Base-by-base conservation (phyloP, 1,140 invertebrate genomes). In the Scaptomyza montana region DNA sequence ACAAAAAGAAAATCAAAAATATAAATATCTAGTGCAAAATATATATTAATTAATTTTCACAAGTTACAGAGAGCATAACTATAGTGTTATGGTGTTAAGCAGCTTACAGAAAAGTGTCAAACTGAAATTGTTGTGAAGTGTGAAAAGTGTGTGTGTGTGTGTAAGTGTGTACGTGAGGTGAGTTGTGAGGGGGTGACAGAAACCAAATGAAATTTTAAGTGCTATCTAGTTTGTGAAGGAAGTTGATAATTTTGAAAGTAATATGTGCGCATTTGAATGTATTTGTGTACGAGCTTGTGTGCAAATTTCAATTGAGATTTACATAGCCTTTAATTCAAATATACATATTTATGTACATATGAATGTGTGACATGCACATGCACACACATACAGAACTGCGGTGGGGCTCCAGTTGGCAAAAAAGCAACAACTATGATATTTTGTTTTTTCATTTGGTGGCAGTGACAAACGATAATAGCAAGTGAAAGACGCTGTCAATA, bases 221-320 rank as follows among this genome's bases (percentile, higher is more conserved):
- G 70, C 70, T 68, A 73, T 73, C 64, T 67, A 61, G 56, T 55
- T 68, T 68, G 64, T 5, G 43, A 73, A 68, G 64, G 56, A 67
- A 73, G 49, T 68, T 68, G 56, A 73, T 73, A 61, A 68, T 73
- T 73, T 73, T 73, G 36, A 73, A 67, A 68, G 65, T 68, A 46
- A 68, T 62, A 41, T 50, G 43, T 47, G 36, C 36, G 9, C 39
- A 5, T 43, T n/a, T 65, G 25, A 30, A 46, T 51, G 51, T 30
- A 57, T 47, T 43, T 49, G 41, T 68, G n/a, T 28, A 9, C 43
- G 33, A 21, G 36, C 28, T 47, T 54, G 59, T 39, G 70, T 57
- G 76, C 50, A n/a, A 62, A 71, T 72, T 50, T 45, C 1, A 53
- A 62, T 45, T n/a, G 5, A 45, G 54, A 36, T 57, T 51, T 76